Conservation (phyloP, 2,888 invertebrate genomes). For the Idaea straminata region DNA sequence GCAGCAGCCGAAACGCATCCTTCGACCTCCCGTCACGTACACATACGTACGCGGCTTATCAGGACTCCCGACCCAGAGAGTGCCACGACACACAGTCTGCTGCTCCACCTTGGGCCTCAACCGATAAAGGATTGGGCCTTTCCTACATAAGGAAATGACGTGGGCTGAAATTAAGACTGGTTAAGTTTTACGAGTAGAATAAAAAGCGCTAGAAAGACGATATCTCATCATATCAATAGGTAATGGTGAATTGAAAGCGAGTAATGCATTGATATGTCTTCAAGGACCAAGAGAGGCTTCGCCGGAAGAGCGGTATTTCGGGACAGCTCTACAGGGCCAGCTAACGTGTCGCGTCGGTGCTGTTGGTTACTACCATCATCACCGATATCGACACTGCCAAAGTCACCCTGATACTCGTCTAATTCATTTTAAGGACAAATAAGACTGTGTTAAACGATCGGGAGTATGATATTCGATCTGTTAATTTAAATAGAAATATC, state of each 20-base stretch:
- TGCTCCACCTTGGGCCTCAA: slow-evolving; percentile 59
- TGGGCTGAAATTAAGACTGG: slow-evolving; percentile 69
- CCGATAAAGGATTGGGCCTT: slow-evolving; percentile 50
- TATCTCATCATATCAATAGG: slow-evolving; percentile 72
- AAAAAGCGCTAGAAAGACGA: slow-evolving; percentile 53
- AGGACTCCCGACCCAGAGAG: slow-evolving; percentile 89
- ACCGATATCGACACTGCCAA: neutral
- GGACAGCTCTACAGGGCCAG: slow-evolving; percentile 25
- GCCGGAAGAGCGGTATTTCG: slow-evolving; percentile 30
- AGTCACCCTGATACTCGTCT: slow-evolving; percentile 37
- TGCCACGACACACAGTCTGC: slow-evolving; percentile 81
- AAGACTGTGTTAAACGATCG: slow-evolving; percentile 58
- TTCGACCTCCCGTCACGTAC: slow-evolving; percentile 88
- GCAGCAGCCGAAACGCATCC: slow-evolving; percentile 85
- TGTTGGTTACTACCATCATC: slow-evolving; percentile 34
- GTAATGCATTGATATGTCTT: slow-evolving; percentile 47
- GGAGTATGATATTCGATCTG: slow-evolving; percentile 40
- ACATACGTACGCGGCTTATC: slow-evolving; percentile 90
- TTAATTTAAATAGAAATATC: slow-evolving; percentile 38
- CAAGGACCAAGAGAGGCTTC: slow-evolving; percentile 59
- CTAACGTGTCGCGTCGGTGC: slow-evolving; percentile 20
- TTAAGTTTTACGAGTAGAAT: slow-evolving; percentile 60
- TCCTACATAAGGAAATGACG: slow-evolving; percentile 33
- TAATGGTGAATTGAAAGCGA: slow-evolving; percentile 45
- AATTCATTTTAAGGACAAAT: slow-evolving; percentile 51